Base-by-base conservation (phyloP, 2,113 vertebrate genomes). In the Cervus canadensis region DNA sequence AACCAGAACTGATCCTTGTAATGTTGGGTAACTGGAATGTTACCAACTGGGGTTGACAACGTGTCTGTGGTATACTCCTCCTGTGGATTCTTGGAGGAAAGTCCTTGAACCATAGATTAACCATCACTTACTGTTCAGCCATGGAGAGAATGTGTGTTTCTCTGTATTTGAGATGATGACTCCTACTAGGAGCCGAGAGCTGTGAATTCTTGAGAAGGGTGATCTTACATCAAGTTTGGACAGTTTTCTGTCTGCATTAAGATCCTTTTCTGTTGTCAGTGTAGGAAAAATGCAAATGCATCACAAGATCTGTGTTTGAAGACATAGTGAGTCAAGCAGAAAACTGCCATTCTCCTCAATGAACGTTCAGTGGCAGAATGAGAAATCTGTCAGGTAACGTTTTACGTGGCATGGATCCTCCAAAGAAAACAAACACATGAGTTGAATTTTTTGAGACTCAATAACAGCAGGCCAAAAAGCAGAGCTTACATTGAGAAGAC, bases 91-190 rank as follows among this genome's bases (percentile, higher is more conserved):
- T 96, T 86, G 59, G 10, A 43, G 88, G 85, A 92, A 74, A 33
- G 60, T 97, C 96, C 43, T 87, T 87, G 93, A 7, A 88, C 54
- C 96, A 81, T n/a, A 94, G 98, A 98, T 96, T 79, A 98, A 64
- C 94, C 67, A 85, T 95, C 74, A 23, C 92, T 97, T 89, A 33
- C 57, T 96, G 93, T 95, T 97, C 86, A 97, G 91, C 56, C 64
- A 15, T 23, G 14, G 87, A 62, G 62, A 71, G 45, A 79, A 67
- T 1, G 28, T 40, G 1, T 87, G 3, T 21, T 88, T 21, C 87
- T 97, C 36, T 36, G 36, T 36, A 36, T 96, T 93, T 94, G 59
- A 85, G 87, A 76, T 6, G 83, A 85, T 81, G 2, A 16, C 54
- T 56, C 87, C 96, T 76, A 0, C 52, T 54, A 87, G 59, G 87